Conservation (phyloP, 2,888 invertebrate species). For the Odontocerum albicorne region DNA sequence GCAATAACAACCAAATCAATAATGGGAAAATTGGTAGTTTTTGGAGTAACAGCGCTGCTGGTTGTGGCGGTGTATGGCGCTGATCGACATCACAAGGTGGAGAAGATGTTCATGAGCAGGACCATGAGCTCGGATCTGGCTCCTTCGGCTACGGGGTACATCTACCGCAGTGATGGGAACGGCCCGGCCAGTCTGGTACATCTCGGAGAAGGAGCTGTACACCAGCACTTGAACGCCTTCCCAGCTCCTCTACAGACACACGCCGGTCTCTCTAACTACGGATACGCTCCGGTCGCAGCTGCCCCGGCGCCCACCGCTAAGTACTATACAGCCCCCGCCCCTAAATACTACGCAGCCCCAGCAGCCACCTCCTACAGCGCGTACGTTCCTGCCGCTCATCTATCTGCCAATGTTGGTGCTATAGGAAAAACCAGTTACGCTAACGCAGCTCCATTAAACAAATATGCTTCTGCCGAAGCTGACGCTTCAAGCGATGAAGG, state of each 20-base stretch:
- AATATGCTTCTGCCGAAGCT: slow-evolving; percentile 12
- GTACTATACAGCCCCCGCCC: slow-evolving; percentile 2
- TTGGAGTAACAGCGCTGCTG: slow-evolving; percentile 11
- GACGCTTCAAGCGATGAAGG: slow-evolving; percentile 39
- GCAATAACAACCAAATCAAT: slow-evolving; percentile 13
- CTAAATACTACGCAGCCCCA: slow-evolving; percentile 10
- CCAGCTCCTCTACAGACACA: slow-evolving; percentile 47
- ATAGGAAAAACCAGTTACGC: slow-evolving; percentile 13
- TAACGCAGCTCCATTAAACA: neutral
- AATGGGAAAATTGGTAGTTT: slow-evolving; percentile 14
- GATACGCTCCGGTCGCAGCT: slow-evolving; percentile 5
- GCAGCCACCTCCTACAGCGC: slow-evolving; percentile 12
- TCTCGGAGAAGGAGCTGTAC: slow-evolving; percentile 52
- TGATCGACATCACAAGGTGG: slow-evolving; percentile 55
- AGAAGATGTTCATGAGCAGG: slow-evolving; percentile 58
- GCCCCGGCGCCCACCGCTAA: neutral
- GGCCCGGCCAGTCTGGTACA: slow-evolving; percentile 53
- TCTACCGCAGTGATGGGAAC: slow-evolving; percentile 54
- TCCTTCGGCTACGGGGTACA: slow-evolving; percentile 61
- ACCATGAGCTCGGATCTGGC: slow-evolving; percentile 61
- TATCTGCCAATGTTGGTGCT: slow-evolving; percentile 15
- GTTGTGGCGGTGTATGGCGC: slow-evolving; percentile 25
- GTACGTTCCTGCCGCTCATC: slow-evolving; percentile 18
- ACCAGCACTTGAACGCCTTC: slow-evolving; percentile 48
- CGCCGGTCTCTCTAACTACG: slow-evolving; percentile 4